Base-by-base conservation (phyloP, 1,140 invertebrate species). In the Oedothorax gibbosus region DNA sequence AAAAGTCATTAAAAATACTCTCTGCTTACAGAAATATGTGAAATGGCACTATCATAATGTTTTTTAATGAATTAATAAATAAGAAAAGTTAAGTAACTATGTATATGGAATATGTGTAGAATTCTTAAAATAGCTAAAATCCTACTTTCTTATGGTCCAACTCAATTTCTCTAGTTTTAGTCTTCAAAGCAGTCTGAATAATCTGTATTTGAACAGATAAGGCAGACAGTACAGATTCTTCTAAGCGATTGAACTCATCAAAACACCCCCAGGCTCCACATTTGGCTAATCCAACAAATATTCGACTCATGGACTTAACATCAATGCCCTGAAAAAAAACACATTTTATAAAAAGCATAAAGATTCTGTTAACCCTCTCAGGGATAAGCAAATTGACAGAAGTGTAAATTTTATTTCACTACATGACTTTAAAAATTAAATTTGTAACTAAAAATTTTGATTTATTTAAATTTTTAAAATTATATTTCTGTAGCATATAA, bases 251-350 rank as follows among this genome's bases (percentile, higher is more conserved):
- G 90, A 99, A 99, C 91, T 99, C 98, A 91, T 99, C 97, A 91
- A 99, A 99, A 91, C 97, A 99, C 51, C 98, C 98, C 97, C 97
- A 99, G 57, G 97, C 96, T n/a, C 98, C 98, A 90, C 96, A 96
- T 89, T 96, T 95, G 0, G 97, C 96, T 64, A 99, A 88, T 0
- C 98, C 98, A 54, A 96, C 94, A 73, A 99, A 93, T 88, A 99
- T 96, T 76, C 98, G 92, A 20, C 94, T 95, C 95, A 99, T 97
- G 75, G 97, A 97, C 87, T 94, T 93, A 0, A 95, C 94, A 91
- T 99, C 98, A 91, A 99, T 97, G 66, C 96, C 96, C 96, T 94
- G 88, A 35, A 71, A 69, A 71, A 7, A 71, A 0, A 54, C 10
- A 54, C 3, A 71, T 66, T 18, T 10, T 53, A 53, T 53, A 50